Conservation (phyloP, 2,797 vertebrate genomes). For the Heteromormyrus szaboi region DNA sequence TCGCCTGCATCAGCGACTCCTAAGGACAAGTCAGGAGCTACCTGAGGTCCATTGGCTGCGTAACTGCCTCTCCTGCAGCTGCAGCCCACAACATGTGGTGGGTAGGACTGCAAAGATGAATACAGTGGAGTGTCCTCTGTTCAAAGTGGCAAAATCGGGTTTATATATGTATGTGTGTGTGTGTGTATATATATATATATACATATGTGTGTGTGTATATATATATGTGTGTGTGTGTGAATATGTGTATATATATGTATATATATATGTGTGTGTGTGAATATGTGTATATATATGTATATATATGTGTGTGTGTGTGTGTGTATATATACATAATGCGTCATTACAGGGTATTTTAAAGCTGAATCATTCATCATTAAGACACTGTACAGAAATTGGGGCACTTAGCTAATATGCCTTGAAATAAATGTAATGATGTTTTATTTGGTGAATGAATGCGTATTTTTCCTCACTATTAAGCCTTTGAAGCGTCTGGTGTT, state of each 20-base stretch:
- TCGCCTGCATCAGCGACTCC: conserved; percentile 18
- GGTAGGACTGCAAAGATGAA: background rate
- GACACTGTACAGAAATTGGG: background rate
- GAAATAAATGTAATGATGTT: background rate
- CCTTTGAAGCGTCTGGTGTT: background rate
- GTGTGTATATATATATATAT: background rate
- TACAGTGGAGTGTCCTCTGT: background rate
- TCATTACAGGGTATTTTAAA: background rate
- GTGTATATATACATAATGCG: background rate
- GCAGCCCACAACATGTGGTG: background rate
- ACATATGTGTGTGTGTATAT: background rate
- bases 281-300: background rate
- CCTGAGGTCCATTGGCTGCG: background rate
- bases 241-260: too few species aligned
- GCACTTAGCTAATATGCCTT: background rate
- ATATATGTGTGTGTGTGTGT: background rate
- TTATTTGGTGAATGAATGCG: background rate
- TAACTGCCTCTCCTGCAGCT: background rate
- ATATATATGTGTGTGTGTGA: background rate
- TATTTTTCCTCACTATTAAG: background rate
- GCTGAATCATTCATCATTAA: background rate
- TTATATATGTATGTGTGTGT: too few species aligned
- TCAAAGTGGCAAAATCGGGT: background rate
- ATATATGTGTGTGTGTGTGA: too few species aligned
- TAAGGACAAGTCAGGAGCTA: conserved; percentile 29